Evolutionary conservation across 1,140 invertebrate species (phyloP).

Genomic region (Caenorhabditis elegans): DNA sequence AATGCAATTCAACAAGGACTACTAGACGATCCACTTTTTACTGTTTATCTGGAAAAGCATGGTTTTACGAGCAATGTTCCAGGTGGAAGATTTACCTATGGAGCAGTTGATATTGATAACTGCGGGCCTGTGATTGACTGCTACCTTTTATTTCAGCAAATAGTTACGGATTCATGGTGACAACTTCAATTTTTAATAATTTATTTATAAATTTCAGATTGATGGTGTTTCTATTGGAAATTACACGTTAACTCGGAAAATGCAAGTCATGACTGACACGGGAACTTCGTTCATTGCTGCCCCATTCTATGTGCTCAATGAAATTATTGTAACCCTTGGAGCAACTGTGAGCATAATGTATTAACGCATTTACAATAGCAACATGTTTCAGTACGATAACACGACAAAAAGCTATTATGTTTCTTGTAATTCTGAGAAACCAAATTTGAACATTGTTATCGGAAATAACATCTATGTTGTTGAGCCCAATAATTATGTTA

Average conservation of each 20-base stretch:
- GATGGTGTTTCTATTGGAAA: background rate
- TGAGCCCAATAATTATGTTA: background rate
- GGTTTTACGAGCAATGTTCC: background rate
- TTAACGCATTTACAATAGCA: background rate
- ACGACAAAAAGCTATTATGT: background rate
- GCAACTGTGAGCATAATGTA: background rate
- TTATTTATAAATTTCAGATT: background rate
- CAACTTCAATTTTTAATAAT: background rate
- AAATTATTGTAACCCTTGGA: background rate
- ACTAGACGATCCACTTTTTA: background rate
- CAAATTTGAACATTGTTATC: background rate
- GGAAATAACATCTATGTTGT: background rate
- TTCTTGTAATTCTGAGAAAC: background rate
- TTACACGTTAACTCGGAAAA: background rate
- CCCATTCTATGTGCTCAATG: background rate
- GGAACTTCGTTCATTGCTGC: background rate
- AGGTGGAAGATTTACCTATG: background rate
- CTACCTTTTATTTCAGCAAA: background rate
- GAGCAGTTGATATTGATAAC: background rate
- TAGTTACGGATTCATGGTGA: background rate
- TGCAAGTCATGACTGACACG: background rate
- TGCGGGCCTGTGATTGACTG: background rate
- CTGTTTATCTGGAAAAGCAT: background rate
- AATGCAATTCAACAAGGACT: background rate
- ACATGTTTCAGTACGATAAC: background rate